Conservation (phyloP, 1,140 invertebrate species). For the Aphelinus atriplicis region DNA sequence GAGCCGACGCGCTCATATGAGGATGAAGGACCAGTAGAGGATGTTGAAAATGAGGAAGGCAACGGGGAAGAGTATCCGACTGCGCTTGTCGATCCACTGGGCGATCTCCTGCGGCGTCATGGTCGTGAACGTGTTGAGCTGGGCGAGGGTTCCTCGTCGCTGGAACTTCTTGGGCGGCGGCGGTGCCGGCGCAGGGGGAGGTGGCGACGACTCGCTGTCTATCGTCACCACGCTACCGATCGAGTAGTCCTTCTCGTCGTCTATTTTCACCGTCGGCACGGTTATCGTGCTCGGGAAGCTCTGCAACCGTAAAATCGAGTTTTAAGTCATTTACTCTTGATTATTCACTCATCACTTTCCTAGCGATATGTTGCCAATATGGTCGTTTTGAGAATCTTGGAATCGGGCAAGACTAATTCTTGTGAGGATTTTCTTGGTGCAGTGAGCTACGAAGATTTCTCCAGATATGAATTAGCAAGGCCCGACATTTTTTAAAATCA, state of each 20-base stretch:
- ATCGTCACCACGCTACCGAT: conserved; percentile 57
- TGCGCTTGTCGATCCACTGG: conserved; percentile 85
- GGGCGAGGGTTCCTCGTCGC: conserved; percentile 57
- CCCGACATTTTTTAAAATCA: too few species aligned
- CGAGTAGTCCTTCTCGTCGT: conserved; percentile 70
- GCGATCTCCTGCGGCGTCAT: conserved; percentile 88
- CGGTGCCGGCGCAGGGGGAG: conserved; percentile 28
- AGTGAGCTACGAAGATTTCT: too few species aligned
- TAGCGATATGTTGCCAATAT: too few species aligned
- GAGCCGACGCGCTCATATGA: conserved; percentile 54
- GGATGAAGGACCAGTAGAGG: conserved; percentile 87
- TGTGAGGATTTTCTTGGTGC: too few species aligned
- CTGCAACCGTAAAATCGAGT: conserved; percentile 53
- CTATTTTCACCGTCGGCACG: conserved; percentile 73
- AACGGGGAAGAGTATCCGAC: conserved; percentile 80
- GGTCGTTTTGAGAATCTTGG: too few species aligned
- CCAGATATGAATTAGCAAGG: too few species aligned
- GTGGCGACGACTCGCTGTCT: conserved; percentile 54
- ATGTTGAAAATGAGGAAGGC: conserved; percentile 84
- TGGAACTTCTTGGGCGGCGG: conserved; percentile 58
- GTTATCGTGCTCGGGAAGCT: conserved; percentile 73
- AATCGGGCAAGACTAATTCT: too few species aligned
- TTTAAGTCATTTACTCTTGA: too few species aligned
- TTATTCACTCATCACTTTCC: too few species aligned
- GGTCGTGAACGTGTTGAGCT: conserved; percentile 74